A percentile compares a stretch with the other conserved stretches of the same genome.
Conservation (phyloP, 2,888 invertebrate species). For the Nemurella pictetii region DNA sequence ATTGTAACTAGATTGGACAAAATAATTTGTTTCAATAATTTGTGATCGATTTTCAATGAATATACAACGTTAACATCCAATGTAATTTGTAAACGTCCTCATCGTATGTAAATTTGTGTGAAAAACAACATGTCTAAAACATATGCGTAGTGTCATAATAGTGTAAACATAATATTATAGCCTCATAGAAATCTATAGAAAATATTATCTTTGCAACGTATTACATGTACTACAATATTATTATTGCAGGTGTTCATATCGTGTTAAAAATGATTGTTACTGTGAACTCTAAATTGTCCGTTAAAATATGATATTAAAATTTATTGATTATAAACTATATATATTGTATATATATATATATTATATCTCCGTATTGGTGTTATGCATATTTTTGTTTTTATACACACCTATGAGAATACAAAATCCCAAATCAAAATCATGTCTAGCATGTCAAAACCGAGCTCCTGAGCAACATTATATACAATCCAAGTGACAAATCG, state of each 20-base stretch:
- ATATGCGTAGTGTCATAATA: slow-evolving; percentile 8
- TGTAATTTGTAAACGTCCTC: not conserved
- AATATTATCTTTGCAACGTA: not conserved
- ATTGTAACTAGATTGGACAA: not conserved
- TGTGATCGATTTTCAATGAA: not conserved
- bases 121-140: not conserved
- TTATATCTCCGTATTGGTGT: not conserved
- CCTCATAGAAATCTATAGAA: slow-evolving; percentile 6
- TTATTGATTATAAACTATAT: slow-evolving; percentile 16
- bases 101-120: not conserved
- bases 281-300: not conserved
- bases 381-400: not conserved
- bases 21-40: not conserved
- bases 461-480: too few relatives aligned
- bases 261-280: not conserved
- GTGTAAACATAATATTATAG: not conserved
- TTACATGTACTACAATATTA: not conserved
- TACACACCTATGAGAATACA: not conserved
- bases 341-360: too few relatives aligned
- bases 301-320: slow-evolving; percentile 16
- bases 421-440: not conserved
- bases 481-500: too few relatives aligned
- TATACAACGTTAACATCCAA: not conserved
- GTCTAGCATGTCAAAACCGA: not conserved
- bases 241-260: not conserved